A percentile compares a stretch with the other conserved stretches of the same genome.
These are phyloP conservation scores for Xylocopa sonorina DNA, from an alignment of 1,140 invertebrate genomes.

Conservation along the genomic window DNA sequence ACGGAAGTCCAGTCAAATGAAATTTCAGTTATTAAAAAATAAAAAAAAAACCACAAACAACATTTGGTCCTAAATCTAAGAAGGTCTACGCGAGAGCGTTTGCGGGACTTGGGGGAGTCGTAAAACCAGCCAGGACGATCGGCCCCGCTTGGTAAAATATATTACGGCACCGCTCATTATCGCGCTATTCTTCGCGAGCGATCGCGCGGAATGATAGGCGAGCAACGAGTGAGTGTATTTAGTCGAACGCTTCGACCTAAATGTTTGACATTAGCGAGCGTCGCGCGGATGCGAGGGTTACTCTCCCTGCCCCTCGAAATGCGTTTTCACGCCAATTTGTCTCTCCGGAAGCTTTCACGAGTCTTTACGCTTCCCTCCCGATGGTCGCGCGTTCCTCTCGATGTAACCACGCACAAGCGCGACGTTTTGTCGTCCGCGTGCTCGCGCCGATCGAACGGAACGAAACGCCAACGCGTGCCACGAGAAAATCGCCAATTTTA, in stretches of 20 bases:
- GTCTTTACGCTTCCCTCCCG: slow-evolving; percentile 77
- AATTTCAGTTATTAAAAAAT: too few species aligned
- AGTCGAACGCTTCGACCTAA: slow-evolving; percentile 76
- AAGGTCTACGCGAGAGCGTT: background rate
- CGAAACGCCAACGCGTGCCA: slow-evolving; percentile 4
- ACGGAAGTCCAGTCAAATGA: too few species aligned
- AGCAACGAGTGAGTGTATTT: slow-evolving; percentile 77
- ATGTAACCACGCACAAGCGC: slow-evolving; percentile 62
- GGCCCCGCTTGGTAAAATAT: slow-evolving; percentile 69
- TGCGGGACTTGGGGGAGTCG: background rate
- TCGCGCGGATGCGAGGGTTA: slow-evolving; percentile 6
- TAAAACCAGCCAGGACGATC: background rate
- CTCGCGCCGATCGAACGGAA: slow-evolving; percentile 24
- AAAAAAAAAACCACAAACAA: too few species aligned
- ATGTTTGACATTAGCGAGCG: slow-evolving; percentile 77
- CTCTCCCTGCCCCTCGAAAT: slow-evolving; percentile 71
- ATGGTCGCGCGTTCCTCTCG: slow-evolving; percentile 58
- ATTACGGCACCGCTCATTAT: slow-evolving; percentile 77
- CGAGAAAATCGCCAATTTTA: slow-evolving; percentile 43
- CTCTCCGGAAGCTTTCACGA: slow-evolving; percentile 80
- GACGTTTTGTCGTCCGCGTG: slow-evolving; percentile 30
- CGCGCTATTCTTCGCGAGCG: slow-evolving; percentile 77
- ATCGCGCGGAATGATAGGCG: slow-evolving; percentile 77
- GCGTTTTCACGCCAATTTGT: slow-evolving; percentile 81
- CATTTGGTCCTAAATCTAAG: too few species aligned